Base-by-base conservation (phyloP, 2,888 invertebrate genomes). In the Caenorhabditis sp. region DNA sequence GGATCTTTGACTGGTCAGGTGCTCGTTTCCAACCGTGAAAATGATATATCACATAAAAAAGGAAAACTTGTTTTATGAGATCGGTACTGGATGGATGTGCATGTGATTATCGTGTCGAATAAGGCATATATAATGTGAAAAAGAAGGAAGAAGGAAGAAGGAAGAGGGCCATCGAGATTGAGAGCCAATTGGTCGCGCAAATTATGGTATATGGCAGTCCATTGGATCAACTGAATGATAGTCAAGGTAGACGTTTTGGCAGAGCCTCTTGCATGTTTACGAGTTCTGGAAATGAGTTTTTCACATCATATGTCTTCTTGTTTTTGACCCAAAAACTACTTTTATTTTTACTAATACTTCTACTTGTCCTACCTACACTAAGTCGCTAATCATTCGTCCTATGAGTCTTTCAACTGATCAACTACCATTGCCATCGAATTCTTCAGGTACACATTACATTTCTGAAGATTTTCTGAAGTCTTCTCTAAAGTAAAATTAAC, bases 201-300 rank as follows among this genome's bases (percentile, higher is more conserved):
- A 77, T 64, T 77, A 72, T 80, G 80, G 80, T 80, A 68, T 68
- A 68, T 68, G 68, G 68, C 53, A 44, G 72, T 60, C 72, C 50
- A 37, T 64, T 56, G 80, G 80, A 80, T 35, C 71, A 71, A 13
- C 72, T 72, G 47, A 61, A 67, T 68, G 72, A 72, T 71, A 72
- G 56, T 61, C 67, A 79, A 79, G 78, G 78, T 79, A 79, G 47
- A 62, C 11, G 32, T n/a, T n/a, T n/a, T n/a, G n/a, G n/a, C n/a
- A 62, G 37, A n/a, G n/a, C n/a, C n/a, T n/a, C n/a, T n/a, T n/a
- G 55, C 55, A 72, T 72, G 62, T 80, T 80, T 80, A 80, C 80
- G 80, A 80, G 80, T 58, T 80, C 68, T 80, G 80, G 80, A 80
- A 80, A 80, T 80, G 80, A 72, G 56, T 72, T 72, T 47, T 58